Base-by-base conservation (phyloP, 37 sponge, comb jelly and placozoan species). In the Bolinopsis microptera region DNA sequence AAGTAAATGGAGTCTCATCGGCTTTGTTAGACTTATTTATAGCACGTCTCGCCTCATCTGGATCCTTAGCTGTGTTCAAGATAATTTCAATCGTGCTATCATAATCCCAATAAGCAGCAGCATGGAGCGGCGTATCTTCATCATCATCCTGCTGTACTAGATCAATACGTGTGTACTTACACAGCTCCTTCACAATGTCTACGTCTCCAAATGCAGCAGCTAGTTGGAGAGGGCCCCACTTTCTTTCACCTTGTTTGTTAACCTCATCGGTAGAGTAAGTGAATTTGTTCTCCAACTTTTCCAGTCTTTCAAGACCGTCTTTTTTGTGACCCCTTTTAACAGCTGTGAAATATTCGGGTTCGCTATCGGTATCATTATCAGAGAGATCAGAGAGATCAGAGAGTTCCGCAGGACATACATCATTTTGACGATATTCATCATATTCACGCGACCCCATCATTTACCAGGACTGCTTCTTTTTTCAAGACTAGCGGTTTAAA, bases 21-120 rank as follows among this genome's bases (percentile, higher is more conserved):
- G 28, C 32, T 16, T 35, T 16, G 80, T 77, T 77, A 18, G 28
- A 36, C 21, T 21, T 22, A 18, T 77, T 77, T 2, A 77, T 32
- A 27, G 33, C 2, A 27, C 33, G 33, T 22, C 36, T 3, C 36
- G 33, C 18, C 0, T 16, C 0, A 32, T 35, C 34, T 9, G 35
- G 36, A 5, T 32, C 36, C 18, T 77, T 77, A 0, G 9, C 35
- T 22, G 27, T 18, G 13, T 48, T 48, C 36, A 77, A 32, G 33
- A 77, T 27, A 18, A 34, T 32, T 33, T 27, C 37, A 21, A 77
- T 77, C 21, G 33, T 34, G 35, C 33, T 3, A 28, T 34, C 16
- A 32, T 77, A 36, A 35, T 77, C 80, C 80, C 80, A 77, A 32
- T 77, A 34, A 1, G 80, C 27, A 32, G 80, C 80, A 77, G 32